Conservation (phyloP, 2,113 vertebrate genomes). For the Ctenodactylus gundi region DNA sequence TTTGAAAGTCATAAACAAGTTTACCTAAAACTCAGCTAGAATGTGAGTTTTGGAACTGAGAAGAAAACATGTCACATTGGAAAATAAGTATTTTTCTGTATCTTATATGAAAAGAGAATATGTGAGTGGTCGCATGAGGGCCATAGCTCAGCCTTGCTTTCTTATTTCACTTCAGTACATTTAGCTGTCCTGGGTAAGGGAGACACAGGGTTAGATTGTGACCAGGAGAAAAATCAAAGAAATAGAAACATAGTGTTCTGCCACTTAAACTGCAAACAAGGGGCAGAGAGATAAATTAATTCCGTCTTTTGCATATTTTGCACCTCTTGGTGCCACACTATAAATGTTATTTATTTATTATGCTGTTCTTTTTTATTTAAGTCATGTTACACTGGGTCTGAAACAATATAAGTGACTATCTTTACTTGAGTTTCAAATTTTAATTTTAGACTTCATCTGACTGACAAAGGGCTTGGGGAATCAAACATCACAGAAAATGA, state of each 20-base stretch:
- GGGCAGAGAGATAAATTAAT: neutral
- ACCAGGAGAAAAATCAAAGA: neutral
- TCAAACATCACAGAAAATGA: neutral
- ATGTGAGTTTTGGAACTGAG: neutral
- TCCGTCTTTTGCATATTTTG: neutral
- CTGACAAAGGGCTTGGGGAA: neutral
- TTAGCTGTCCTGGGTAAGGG: neutral
- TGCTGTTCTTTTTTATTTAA: neutral
- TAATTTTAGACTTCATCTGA: neutral
- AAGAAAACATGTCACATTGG: neutral
- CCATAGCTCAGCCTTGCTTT: neutral
- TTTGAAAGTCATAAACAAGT: neutral
- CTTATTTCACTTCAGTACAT: neutral
- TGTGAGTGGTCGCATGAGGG: neutral
- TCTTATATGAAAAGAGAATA: neutral
- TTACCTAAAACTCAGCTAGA: neutral
- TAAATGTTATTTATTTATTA: neutral
- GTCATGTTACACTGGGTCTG: neutral
- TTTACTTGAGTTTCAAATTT: neutral
- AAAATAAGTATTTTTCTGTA: neutral
- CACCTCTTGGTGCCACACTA: neutral
- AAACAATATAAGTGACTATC: neutral
- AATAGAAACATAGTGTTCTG: neutral
- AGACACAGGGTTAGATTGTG: neutral
- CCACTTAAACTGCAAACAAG: neutral